Evolutionary conservation across 2,797 vertebrate species (phyloP).

Genomic region (Gobionotothen gibberifrons): DNA sequence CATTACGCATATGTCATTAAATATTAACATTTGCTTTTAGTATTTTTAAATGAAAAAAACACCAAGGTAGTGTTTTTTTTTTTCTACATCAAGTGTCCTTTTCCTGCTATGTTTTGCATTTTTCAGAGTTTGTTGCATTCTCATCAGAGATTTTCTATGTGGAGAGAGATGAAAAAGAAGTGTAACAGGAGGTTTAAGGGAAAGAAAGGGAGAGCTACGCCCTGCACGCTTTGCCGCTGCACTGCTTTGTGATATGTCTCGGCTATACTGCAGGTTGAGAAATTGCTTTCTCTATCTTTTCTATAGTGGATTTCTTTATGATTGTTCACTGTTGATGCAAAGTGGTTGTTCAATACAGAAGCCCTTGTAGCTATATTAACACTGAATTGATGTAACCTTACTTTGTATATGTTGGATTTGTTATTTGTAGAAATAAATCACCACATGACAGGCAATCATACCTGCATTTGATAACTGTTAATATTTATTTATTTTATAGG

Average conservation of each 20-base stretch:
- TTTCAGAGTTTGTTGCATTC: slow-evolving; percentile 12
- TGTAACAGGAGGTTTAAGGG: slow-evolving; percentile 2
- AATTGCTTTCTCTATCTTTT: slow-evolving; percentile 10
- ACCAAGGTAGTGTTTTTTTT: not conserved
- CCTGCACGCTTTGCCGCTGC: not conserved
- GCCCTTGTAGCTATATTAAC: not conserved
- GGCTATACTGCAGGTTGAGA: not conserved
- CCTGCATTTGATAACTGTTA: not conserved
- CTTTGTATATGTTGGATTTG: slow-evolving; percentile 4
- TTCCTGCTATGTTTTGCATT: slow-evolving; percentile 1
- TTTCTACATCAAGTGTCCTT: not conserved
- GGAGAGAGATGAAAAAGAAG: not conserved
- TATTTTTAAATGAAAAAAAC: slow-evolving; percentile 11
- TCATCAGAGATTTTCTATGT: not conserved
- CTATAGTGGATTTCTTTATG: slow-evolving; percentile 14
- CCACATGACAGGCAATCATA: not conserved
- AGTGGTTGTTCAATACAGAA: not conserved
- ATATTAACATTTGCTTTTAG: not conserved
- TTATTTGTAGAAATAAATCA: slow-evolving; percentile 3
- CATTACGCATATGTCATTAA: not conserved
- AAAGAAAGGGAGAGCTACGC: slow-evolving; percentile 10
- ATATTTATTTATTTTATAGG: not conserved
- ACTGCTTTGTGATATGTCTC: not conserved
- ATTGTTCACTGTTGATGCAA: slow-evolving; percentile 17
- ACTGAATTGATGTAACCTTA: not conserved